Base-by-base conservation (phyloP, 2,797 vertebrate genomes). In the Arnoldichthys spilopterus region DNA sequence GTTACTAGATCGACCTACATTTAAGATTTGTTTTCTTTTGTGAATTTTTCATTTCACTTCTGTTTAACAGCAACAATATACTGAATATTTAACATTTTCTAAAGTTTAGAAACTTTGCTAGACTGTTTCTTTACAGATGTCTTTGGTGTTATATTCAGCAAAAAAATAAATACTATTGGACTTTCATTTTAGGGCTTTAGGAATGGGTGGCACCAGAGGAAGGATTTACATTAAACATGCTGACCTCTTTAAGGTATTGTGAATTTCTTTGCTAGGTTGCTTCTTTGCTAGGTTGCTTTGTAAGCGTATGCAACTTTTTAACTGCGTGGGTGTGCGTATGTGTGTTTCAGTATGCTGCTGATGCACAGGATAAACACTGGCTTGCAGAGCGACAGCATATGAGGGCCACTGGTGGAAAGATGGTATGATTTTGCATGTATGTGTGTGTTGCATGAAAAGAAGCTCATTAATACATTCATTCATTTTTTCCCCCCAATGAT, bases 281-380 rank as follows among this genome's bases (percentile, higher is more conserved):
- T 45, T 26, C 7, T 11, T 8, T 15, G 18, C 72, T 72, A 22
- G 53, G 26, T 11, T 13, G 20, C 26, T 58, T 69, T 1, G 16
- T 74, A 66, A 54, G 2, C 16, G 4, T 61, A 13, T 54, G 6
- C 28, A 13, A 24, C 20, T 66, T 22, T 40, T 24, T 45, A 24
- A 12, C 77, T 26, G 45, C 26, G 20, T 73, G 40, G 80, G 58
- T 76, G 0, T 45, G 26, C 70, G 0, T 76, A 8, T 83, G 26
- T 85, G 24, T 83, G 30, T 91, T 77, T 78, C 92, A 99, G 98
- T 99, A 99, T 0, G 96, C 98, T 0, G 98, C 97, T 0, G 98
- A 99, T 82, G 94, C 97, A 0, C 97, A 98, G 86, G 98, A 99
- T 85, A 99, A 99, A 87, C 98, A 99, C 90, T 99, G 98, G 98